Evolutionary conservation across 2,113 vertebrate species (phyloP).

Genomic region (Tragelaphus strepsiceros): DNA sequence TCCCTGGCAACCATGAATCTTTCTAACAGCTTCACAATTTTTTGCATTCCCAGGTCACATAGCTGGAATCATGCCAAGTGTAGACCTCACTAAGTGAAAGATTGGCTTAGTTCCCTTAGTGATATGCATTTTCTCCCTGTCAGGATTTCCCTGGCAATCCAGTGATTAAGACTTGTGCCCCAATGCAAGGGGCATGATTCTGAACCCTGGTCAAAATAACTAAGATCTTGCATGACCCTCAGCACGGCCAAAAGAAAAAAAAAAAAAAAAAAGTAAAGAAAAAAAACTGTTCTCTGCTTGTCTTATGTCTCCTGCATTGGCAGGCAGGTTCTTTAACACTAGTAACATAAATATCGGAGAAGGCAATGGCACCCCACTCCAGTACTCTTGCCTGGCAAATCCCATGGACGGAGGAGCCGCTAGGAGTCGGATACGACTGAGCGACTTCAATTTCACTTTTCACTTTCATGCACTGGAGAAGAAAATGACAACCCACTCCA

Average conservation of each 20-base stretch:
- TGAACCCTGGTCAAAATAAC: neutral
- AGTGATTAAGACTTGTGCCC: neutral
- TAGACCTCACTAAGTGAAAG: neutral
- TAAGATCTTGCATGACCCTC: neutral
- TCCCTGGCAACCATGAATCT: neutral
- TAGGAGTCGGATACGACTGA: too few species aligned
- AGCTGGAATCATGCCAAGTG: neutral
- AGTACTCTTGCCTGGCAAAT: too few species aligned
- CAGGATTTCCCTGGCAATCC: neutral
- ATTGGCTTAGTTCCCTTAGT: neutral
- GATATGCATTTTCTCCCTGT: neutral
- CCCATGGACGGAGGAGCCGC: too few species aligned
- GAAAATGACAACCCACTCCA: too few species aligned
- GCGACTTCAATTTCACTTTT: too few species aligned
- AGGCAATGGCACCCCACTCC: too few species aligned
- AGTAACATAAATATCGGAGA: neutral
- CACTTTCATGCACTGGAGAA: too few species aligned
- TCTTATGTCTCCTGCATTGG: neutral
- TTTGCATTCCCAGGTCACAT: neutral
- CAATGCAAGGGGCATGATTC: neutral
- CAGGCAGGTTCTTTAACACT: neutral
- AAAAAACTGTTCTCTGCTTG: neutral
- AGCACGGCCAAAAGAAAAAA: accelerated
- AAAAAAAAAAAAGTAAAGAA: neutral
- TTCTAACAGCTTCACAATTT: neutral